These are phyloP conservation scores for Xiphorhynchus erythropygius DNA, from an alignment of 2,797 vertebrate species.

Conservation along the genomic window DNA sequence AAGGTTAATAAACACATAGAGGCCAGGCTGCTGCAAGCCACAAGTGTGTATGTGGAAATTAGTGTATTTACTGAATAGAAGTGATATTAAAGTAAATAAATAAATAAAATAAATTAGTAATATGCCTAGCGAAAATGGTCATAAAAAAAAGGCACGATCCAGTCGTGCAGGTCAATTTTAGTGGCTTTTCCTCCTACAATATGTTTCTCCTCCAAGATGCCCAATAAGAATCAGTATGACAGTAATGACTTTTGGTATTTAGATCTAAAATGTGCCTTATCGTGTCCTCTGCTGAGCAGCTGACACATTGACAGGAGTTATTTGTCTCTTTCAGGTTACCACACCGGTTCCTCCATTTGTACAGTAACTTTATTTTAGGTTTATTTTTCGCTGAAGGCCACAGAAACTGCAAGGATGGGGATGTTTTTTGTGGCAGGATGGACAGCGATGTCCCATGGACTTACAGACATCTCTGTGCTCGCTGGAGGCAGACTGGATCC, in stretches of 20 bases:
- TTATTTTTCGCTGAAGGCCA: neutral
- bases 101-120: neutral
- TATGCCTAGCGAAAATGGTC: neutral
- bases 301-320: neutral
- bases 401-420: neutral
- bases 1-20: neutral
- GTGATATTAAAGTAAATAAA: neutral
- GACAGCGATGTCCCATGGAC: neutral
- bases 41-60: neutral
- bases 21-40: neutral
- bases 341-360: neutral
- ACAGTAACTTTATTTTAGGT: neutral
- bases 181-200: neutral
- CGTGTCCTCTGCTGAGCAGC: neutral
- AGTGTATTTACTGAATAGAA: neutral
- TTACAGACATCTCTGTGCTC: fast-evolving
- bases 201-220: neutral
- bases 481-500: neutral
- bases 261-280: neutral
- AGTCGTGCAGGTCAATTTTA: neutral
- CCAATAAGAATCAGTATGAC: neutral
- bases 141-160: neutral
- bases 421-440: neutral
- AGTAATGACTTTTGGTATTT: neutral
- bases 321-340: slow-evolving; percentile 29